Percentiles rank a stretch among this genome's conserved stretches.
Conservation (phyloP, 2,113 vertebrate genomes). For the Xyliphius kryptos region DNA sequence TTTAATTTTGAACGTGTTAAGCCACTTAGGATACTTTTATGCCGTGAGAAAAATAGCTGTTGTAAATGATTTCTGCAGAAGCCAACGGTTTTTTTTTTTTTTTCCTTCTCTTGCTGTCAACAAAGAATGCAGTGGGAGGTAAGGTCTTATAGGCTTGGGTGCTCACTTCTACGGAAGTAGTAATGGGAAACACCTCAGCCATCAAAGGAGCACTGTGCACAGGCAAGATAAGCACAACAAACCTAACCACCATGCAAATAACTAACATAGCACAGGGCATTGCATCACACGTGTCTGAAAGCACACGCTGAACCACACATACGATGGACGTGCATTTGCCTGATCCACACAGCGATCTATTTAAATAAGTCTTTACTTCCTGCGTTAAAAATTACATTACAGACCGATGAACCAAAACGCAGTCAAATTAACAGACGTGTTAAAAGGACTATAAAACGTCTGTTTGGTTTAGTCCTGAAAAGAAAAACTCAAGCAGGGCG, state of each 20-base stretch:
- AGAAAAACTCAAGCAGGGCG: no score
- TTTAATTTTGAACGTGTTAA: no score
- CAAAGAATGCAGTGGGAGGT: conserved; percentile 32
- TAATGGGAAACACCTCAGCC: conserved; percentile 24
- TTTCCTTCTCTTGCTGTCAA: conserved; percentile 4
- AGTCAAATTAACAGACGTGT: no score
- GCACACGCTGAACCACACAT: background rate
- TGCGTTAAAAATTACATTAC: no score
- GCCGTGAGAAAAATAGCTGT: background rate
- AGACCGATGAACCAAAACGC: no score
- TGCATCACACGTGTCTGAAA: conserved; percentile 23
- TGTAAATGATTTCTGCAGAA: conserved; percentile 6
- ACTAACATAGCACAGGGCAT: conserved; percentile 27
- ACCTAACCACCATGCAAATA: conserved; percentile 28
- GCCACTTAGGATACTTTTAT: no score
- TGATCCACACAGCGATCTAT: background rate
- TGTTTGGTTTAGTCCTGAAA: no score
- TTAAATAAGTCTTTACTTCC: no score
- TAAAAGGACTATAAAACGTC: no score
- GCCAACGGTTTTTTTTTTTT: background rate
- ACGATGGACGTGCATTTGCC: background rate
- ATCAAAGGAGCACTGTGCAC: conserved; percentile 19
- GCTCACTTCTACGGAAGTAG: conserved; percentile 21
- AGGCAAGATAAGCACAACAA: conserved; percentile 21
- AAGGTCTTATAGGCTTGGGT: conserved; percentile 18